Evolutionary conservation across 2,113 vertebrate genomes (phyloP).

Genomic region (Paradoxurus hermaphroditus): DNA sequence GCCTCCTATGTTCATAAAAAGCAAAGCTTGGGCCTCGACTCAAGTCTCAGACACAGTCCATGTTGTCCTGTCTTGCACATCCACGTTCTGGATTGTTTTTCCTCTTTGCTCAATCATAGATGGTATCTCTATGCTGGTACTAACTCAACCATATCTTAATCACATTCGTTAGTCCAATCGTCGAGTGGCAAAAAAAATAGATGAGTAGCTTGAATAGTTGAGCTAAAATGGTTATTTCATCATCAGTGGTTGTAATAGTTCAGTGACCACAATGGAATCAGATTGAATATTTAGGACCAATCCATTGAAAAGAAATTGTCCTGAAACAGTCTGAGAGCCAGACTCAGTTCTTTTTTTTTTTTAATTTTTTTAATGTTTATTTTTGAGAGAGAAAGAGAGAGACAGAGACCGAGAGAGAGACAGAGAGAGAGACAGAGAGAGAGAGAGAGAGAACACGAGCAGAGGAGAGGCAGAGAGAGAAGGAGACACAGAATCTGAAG

Average conservation of each 20-base stretch:
- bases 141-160: slow-evolving; percentile 56
- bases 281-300: slow-evolving; percentile 21
- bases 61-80: neutral
- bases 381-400: no score
- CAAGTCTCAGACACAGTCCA: neutral
- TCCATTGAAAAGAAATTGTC: slow-evolving; percentile 33
- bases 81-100: neutral
- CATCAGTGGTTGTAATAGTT: neutral
- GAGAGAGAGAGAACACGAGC: no score
- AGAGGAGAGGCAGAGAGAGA: no score
- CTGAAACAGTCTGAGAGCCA: neutral
- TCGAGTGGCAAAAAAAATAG: slow-evolving; percentile 36
- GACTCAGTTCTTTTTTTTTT: neutral
- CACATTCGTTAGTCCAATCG: slow-evolving; percentile 52
- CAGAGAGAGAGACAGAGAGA: no score
- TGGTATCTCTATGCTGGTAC: slow-evolving; percentile 24
- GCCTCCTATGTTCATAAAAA: neutral
- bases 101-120: slow-evolving; percentile 1
- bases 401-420: no score
- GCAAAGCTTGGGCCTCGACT: neutral
- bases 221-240: slow-evolving; percentile 51
- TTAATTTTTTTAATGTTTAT: no score
- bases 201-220: slow-evolving; percentile 20
- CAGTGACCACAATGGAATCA: neutral
- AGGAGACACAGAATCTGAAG: no score